Percentiles rank a stretch among this genome's conserved stretches.
phyloP scores from a whole-genome alignment of 1,140 invertebrate species.

The Teleopsis dalmanni region DNA sequence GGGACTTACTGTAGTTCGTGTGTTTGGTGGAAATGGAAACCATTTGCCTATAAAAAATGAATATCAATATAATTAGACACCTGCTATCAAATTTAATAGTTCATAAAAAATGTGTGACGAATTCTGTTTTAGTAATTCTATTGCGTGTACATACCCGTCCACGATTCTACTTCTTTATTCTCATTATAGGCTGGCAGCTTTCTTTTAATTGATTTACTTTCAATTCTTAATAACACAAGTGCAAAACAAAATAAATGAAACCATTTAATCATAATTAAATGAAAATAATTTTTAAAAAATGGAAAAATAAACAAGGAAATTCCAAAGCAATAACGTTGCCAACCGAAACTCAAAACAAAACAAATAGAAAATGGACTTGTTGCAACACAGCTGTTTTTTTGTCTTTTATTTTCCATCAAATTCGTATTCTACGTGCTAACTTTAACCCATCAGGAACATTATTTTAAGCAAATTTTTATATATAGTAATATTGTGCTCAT shows the following conservation, averaged over 20 bases:
- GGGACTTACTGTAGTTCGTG: neutral
- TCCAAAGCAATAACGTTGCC: neutral
- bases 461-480: too few species aligned
- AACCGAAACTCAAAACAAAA: too few species aligned
- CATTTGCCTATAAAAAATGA: constrained; percentile 16
- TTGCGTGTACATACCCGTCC: constrained; percentile 18
- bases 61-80: constrained; percentile 12
- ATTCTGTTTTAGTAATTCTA: neutral
- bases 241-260: neutral
- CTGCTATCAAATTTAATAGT: neutral
- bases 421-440: too few species aligned
- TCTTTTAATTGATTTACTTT: neutral
- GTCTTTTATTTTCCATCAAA: too few species aligned
- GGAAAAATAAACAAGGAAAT: neutral
- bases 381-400: too few species aligned
- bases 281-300: constrained; percentile 1
- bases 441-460: too few species aligned
- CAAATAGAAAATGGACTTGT: too few species aligned
- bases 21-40: constrained; percentile 20
- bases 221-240: neutral
- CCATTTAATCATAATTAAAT: neutral
- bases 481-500: too few species aligned
- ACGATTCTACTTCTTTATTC: neutral
- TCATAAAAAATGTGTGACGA: neutral
- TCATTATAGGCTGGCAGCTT: neutral